Evolutionary conservation across 2,113 vertebrate species (phyloP).

Genomic region (Synchiropus splendidus): DNA sequence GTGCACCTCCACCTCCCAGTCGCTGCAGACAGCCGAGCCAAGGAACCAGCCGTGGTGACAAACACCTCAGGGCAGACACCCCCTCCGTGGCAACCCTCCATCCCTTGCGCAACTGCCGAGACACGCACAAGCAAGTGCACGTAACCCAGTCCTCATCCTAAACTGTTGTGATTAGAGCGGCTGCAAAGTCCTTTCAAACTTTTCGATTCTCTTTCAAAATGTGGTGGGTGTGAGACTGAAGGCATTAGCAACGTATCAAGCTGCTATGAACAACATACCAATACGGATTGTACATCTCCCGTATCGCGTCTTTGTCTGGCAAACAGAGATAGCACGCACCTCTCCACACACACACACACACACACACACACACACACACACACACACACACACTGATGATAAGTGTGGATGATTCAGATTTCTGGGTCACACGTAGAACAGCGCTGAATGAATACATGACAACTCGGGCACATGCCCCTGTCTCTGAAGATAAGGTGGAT

Average conservation of each 20-base stretch:
- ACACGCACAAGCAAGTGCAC: background rate
- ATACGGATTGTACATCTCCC: constrained; percentile 13
- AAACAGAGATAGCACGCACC: constrained; percentile 20
- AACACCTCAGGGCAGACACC: constrained; percentile 40
- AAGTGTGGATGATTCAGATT: constrained; percentile 21
- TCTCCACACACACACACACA: too few relatives aligned
- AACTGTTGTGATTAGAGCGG: too few relatives aligned
- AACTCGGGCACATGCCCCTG: constrained; percentile 31
- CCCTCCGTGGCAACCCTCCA: constrained; percentile 33
- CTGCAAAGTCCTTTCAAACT: too few relatives aligned
- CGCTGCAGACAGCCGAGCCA: constrained; percentile 21
- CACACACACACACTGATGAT: constrained; percentile 1
- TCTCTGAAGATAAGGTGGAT: constrained; percentile 44
- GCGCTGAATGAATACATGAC: constrained; percentile 34
- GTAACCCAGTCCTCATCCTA: background rate
- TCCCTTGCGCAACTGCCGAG: constrained; percentile 16
- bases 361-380: background rate
- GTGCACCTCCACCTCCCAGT: constrained; percentile 1
- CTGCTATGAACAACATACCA: background rate
- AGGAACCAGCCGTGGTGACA: constrained; percentile 30
- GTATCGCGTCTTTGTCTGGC: constrained; percentile 13
- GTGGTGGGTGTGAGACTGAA: too few relatives aligned
- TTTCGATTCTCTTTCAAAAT: too few relatives aligned
- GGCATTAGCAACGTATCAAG: background rate
- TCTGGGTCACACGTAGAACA: constrained; percentile 17